phyloP scores from a whole-genome alignment of 1,140 invertebrate genomes.

The Drosophila kepulauana region DNA sequence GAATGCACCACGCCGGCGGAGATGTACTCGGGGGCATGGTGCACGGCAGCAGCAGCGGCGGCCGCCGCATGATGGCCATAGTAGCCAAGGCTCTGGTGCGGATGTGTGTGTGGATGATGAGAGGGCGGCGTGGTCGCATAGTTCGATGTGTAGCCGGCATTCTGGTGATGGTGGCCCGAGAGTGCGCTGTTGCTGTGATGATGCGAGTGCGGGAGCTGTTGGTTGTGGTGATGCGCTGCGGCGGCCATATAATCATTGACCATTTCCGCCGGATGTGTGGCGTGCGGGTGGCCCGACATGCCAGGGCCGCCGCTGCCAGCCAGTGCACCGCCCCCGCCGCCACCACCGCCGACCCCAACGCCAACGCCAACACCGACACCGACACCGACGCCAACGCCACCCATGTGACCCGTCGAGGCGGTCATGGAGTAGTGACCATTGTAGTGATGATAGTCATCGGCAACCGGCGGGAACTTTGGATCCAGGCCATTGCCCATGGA shows the following conservation, averaged over 20 bases:
- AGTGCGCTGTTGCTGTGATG: constrained; percentile 79
- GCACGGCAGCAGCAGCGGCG: constrained; percentile 65
- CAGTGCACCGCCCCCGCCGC: constrained; percentile 27
- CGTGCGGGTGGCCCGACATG: constrained; percentile 80
- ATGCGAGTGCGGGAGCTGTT: constrained; percentile 74
- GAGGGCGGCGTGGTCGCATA: constrained; percentile 83
- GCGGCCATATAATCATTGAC: constrained; percentile 83
- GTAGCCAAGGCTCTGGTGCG: constrained; percentile 77
- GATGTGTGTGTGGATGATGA: constrained; percentile 71
- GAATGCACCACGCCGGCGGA: constrained; percentile 73
- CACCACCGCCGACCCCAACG: neutral
- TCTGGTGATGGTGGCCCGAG: constrained; percentile 77
- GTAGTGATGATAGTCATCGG: constrained; percentile 84
- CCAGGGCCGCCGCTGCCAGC: constrained; percentile 15
- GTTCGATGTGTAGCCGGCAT: constrained; percentile 75
- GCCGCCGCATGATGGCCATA: constrained; percentile 69
- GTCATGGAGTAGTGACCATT: constrained; percentile 84
- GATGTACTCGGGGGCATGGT: constrained; percentile 78
- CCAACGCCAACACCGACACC: constrained; percentile 33
- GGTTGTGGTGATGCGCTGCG: constrained; percentile 69
- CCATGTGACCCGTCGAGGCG: constrained; percentile 80
- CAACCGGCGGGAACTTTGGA: constrained; percentile 84
- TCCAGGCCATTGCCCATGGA: constrained; percentile 80
- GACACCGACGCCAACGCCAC: constrained; percentile 40
- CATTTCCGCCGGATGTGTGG: constrained; percentile 83